phyloP scores from a whole-genome alignment of 2,888 invertebrate species.

The Sinelater perroti region DNA sequence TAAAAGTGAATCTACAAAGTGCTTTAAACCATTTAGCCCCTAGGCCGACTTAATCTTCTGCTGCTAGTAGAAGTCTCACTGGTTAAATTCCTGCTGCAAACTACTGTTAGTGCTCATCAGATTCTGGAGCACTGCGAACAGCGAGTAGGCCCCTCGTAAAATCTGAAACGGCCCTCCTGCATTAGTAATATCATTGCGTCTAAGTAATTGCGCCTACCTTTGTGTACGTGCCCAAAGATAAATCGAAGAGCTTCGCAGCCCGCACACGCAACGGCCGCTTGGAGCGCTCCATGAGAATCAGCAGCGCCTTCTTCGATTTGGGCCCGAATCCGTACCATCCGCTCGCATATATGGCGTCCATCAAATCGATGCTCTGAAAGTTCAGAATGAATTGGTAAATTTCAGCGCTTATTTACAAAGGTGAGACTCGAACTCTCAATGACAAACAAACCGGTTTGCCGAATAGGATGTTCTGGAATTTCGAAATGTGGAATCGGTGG shows the following conservation, averaged over 20 bases:
- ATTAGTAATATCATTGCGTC: not conserved
- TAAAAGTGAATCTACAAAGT: no score
- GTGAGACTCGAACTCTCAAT: no score
- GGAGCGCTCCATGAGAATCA: conserved; percentile 62
- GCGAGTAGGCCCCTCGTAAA: conserved; percentile 43
- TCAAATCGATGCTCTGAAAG: conserved; percentile 60
- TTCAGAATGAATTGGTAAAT: no score
- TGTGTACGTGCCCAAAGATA: conserved; percentile 63
- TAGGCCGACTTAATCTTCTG: no score
- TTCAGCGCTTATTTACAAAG: no score
- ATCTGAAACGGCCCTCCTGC: conserved; percentile 39
- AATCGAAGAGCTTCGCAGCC: conserved; percentile 61
- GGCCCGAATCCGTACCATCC: conserved; percentile 57
- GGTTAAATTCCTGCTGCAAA: no score
- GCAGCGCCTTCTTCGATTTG: conserved; percentile 57
- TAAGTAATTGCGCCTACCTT: conserved; percentile 58
- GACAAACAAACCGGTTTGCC: no score
- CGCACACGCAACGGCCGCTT: conserved; percentile 62
- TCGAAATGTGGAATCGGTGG: no score
- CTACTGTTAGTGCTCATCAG: not conserved
- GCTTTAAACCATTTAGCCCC: no score
- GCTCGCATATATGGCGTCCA: conserved; percentile 59
- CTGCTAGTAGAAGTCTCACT: no score
- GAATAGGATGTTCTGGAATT: no score
- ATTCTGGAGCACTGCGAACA: conserved; percentile 40